Evolutionary conservation across 2,888 invertebrate species (phyloP).

Genomic region (Tachina lurida): DNA sequence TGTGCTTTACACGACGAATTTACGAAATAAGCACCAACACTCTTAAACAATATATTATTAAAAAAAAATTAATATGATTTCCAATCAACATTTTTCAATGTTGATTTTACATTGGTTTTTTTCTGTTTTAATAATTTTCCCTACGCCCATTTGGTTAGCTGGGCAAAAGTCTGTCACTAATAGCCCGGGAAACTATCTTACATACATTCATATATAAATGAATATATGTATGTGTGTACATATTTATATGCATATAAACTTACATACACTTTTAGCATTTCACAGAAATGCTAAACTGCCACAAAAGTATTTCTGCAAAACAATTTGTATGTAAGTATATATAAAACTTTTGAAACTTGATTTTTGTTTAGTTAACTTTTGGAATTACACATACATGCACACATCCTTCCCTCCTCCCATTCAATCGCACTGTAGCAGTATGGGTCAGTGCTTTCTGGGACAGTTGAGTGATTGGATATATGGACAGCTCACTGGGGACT

Average conservation of each 20-base stretch:
- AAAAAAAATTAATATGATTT: too few relatives aligned
- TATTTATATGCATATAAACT: not conserved
- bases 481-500: constrained; percentile 9
- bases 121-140: too few relatives aligned
- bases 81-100: too few relatives aligned
- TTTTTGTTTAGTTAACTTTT: constrained; percentile 55
- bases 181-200: too few relatives aligned
- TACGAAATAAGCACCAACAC: too few relatives aligned
- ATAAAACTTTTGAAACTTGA: constrained; percentile 44
- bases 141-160: too few relatives aligned
- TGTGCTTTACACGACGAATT: too few relatives aligned
- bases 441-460: not conserved
- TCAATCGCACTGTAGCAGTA: not conserved
- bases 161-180: too few relatives aligned
- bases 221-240: not conserved
- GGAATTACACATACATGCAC: constrained; percentile 7
- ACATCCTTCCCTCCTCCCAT: not conserved
- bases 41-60: too few relatives aligned
- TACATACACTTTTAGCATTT: constrained; percentile 9
- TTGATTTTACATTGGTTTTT: too few relatives aligned
- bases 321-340: not conserved
- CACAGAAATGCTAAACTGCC: not conserved
- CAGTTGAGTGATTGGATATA: not conserved
- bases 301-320: not conserved
- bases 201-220: not conserved